Base-by-base conservation (phyloP, 2,113 vertebrate species). In the Lepus europaeus region DNA sequence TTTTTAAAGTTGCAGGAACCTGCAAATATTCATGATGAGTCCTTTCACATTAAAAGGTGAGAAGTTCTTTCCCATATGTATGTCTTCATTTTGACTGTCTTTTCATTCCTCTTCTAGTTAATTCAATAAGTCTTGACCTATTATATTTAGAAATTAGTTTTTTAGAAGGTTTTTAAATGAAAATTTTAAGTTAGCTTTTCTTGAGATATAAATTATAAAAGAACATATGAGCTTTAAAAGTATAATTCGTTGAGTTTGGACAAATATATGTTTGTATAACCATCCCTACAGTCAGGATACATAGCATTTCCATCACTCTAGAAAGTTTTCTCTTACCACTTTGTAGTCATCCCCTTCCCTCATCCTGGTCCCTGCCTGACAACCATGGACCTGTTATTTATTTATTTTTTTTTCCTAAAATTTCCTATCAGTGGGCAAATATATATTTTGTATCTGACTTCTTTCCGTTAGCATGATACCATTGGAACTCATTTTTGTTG, bases 331-430 rank as follows among this genome's bases (percentile, higher is more conserved):
- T 80, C 25, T 17, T 93, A 33, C 17, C 8, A 61, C 45, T 49
- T 74, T 59, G 6, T 81, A 72, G 84, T 72, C 2, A 51, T 73
- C 14, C 8, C 73, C 3, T 93, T 81, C 61, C 22, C 25, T 86
- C 4, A 45, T 0, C 25, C 25, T 45, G 3, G 51, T 70, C 13
- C 12, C 7, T 76, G n/a, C 12, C 7, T 76, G n/a, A n/a, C 27
- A 86, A 11, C 27, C 27, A 25, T 29, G 22, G 70, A 64, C 10
- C n/a, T 89, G 23, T 80, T 22, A 61, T 23, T 82, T 86, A 86
- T 93, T 20, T 90, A 86, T 85, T 81, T 2, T 13, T 92, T 89
- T 94, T 20, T 81, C 70, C 66, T 68, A 29, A 90, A 87, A 87
- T n/a, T 45, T 84, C 0, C 0, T 33, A n/a, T 78, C 25, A 25